These are phyloP conservation scores for Nettapus auritus DNA, from an alignment of 2,113 vertebrate genomes.

Conservation along the genomic window DNA sequence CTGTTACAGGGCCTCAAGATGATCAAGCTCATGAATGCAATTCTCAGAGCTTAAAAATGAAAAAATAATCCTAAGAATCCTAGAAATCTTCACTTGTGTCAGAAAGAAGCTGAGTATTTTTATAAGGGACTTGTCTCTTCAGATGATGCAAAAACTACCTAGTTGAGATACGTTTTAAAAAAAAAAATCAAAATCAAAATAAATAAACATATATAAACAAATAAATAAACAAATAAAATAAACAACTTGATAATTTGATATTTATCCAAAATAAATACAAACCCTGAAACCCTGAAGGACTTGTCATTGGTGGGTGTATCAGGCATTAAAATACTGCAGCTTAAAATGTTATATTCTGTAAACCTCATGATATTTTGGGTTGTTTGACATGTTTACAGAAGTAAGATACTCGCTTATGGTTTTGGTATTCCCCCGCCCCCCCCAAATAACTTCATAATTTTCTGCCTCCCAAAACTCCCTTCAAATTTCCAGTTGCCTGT, in stretches of 20 bases:
- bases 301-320: background rate
- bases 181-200: too few species aligned
- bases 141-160: background rate
- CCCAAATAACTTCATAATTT: background rate
- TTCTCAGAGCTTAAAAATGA: background rate
- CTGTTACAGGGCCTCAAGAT: background rate
- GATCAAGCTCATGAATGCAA: background rate
- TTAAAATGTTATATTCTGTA: background rate
- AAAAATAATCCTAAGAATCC: background rate
- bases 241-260: background rate
- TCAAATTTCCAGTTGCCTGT: background rate
- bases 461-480: background rate
- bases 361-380: background rate
- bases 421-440: too few species aligned
- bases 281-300: background rate
- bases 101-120: background rate
- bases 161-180: background rate
- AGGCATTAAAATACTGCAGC: background rate
- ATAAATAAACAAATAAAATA: too few species aligned
- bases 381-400: background rate
- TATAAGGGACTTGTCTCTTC: background rate
- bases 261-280: background rate
- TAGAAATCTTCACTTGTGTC: background rate
- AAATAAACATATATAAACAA: too few species aligned
- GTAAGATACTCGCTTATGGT: accelerated